A percentile compares a stretch with the other conserved stretches of the same genome.
phyloP scores from a whole-genome alignment of 2,888 invertebrate genomes.

The Drosophila putrida region DNA sequence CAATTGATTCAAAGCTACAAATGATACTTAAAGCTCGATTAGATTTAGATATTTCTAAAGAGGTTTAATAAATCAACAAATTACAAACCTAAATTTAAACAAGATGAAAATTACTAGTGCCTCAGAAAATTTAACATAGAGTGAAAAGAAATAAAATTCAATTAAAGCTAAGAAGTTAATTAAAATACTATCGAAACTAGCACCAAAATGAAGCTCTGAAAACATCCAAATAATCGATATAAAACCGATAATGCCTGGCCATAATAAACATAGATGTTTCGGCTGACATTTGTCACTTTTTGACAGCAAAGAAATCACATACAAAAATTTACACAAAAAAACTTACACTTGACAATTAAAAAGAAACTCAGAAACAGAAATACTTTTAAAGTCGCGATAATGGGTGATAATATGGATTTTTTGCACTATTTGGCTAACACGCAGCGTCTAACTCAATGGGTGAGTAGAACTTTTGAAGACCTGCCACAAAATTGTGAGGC shows the following conservation, averaged over 20 bases:
- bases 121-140: no score
- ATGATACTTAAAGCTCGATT: no score
- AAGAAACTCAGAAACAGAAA: not conserved
- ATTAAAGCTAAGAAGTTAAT: no score
- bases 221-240: not conserved
- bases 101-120: no score
- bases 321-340: not conserved
- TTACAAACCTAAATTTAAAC: no score
- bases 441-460: constrained; percentile 36
- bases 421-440: constrained; percentile 28
- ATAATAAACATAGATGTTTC: no score
- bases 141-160: no score
- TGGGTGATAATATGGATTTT: constrained; percentile 22
- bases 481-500: not conserved
- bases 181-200: not conserved
- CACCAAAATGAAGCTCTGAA: no score
- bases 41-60: no score
- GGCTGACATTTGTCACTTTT: not conserved
- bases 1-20: no score
- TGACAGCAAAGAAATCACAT: not conserved
- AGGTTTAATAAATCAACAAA: no score
- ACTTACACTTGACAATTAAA: not conserved
- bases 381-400: not conserved
- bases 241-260: not conserved
- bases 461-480: constrained; percentile 25